Percentiles rank a stretch among this genome's conserved stretches.
Evolutionary conservation across 92 coral and sea anemone genomes (phyloP).

Genomic region (Nematostella vectensis): DNA sequence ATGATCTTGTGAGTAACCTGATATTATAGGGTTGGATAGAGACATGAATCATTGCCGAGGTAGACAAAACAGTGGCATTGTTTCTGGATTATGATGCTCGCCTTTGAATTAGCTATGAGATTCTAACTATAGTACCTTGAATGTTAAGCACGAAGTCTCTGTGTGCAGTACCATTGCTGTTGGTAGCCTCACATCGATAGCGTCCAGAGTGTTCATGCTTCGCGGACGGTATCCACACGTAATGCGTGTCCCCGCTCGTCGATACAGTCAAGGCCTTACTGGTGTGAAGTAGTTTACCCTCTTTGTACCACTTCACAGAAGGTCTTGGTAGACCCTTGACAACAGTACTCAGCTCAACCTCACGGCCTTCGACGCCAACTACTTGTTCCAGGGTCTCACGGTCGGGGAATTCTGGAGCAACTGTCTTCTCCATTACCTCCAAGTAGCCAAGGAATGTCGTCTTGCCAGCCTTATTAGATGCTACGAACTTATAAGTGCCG

Average conservation of each 20-base stretch:
- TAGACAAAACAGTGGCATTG: too few relatives aligned
- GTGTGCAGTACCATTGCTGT: conserved; percentile 53
- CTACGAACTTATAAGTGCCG: conserved; percentile 79
- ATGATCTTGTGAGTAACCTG: too few relatives aligned
- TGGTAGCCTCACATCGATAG: conserved; percentile 68
- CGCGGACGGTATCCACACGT: conserved; percentile 44
- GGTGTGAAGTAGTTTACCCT: conserved; percentile 37
- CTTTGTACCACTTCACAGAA: conserved; percentile 61
- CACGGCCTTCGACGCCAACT: conserved; percentile 54
- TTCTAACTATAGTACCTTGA: too few relatives aligned
- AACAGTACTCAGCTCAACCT: conserved; percentile 50
- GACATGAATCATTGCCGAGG: too few relatives aligned
- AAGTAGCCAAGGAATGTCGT: conserved; percentile 36
- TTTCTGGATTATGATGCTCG: too few relatives aligned
- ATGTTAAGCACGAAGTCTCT: conserved; percentile 45
- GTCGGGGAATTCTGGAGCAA: conserved; percentile 23
- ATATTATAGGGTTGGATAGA: too few relatives aligned
- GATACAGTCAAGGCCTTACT: conserved; percentile 33
- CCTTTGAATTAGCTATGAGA: too few relatives aligned
- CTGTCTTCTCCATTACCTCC: conserved; percentile 9
- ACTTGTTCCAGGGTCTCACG: conserved; percentile 40
- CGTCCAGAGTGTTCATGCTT: conserved; percentile 57
- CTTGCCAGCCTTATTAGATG: conserved; percentile 74
- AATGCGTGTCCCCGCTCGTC: conserved; percentile 51
- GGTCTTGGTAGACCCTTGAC: conserved; percentile 68